Percentiles rank a stretch among this genome's conserved stretches.
phyloP scores from a whole-genome alignment of 2,113 vertebrate genomes.

The Psittacula cyanocephala region DNA sequence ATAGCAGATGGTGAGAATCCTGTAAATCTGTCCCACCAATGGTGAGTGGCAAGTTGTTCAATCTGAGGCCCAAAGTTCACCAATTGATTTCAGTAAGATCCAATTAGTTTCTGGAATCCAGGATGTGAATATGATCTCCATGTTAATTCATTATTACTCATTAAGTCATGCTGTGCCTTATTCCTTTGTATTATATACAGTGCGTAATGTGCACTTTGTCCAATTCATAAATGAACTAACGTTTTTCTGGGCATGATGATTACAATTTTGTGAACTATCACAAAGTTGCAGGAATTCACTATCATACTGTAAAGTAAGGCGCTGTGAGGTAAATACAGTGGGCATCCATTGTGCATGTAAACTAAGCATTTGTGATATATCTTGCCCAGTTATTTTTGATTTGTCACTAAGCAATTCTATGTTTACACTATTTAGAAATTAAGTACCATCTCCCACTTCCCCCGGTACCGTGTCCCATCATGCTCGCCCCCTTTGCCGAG shows the following conservation, averaged over 20 bases:
- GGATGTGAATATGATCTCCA: background rate
- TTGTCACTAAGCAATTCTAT: background rate
- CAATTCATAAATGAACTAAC: background rate
- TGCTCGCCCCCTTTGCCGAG: background rate
- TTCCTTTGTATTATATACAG: background rate
- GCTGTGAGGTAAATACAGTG: background rate
- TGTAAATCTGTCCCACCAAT: background rate
- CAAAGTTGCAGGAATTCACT: background rate
- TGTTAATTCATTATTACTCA: background rate
- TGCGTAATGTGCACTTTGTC: background rate
- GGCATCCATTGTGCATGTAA: background rate
- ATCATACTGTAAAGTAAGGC: background rate
- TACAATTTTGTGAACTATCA: background rate
- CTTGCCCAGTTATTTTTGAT: background rate
- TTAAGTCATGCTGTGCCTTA: background rate
- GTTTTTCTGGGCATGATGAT: background rate
- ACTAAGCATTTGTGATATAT: background rate
- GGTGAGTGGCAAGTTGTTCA: background rate
- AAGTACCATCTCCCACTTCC: background rate
- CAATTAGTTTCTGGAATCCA: background rate
- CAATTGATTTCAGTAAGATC: background rate
- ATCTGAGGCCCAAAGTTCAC: background rate
- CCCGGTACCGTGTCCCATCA: background rate
- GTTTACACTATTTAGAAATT: background rate
- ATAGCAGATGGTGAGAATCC: background rate